phyloP scores from a whole-genome alignment of 2,888 invertebrate genomes.

The Amphiduros pacificus region DNA sequence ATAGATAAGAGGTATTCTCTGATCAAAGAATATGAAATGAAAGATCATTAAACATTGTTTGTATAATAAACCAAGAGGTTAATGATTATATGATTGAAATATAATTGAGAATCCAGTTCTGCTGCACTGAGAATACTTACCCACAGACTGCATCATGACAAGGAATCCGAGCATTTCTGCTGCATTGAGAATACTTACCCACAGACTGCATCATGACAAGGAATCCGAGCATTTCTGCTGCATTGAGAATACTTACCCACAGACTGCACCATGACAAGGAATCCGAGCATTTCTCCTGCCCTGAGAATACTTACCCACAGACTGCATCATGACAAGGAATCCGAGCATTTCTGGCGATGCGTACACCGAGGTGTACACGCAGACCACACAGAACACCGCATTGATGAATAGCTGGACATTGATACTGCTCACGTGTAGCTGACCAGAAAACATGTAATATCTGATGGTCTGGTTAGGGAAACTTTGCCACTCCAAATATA shows the following conservation, averaged over 20 bases:
- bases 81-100: too few relatives aligned
- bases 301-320: conserved; percentile 2
- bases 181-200: background rate
- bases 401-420: conserved; percentile 40
- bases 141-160: background rate
- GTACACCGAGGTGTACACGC: background rate
- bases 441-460: too few relatives aligned
- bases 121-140: too few relatives aligned
- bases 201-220: background rate
- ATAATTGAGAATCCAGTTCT: too few relatives aligned
- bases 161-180: conserved; percentile 1
- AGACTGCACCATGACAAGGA: conserved; percentile 1
- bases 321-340: conserved; percentile 1
- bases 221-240: background rate
- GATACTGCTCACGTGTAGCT: conserved; percentile 35
- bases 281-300: background rate
- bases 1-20: too few relatives aligned
- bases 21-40: too few relatives aligned
- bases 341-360: background rate
- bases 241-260: too few relatives aligned
- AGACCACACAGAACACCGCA: conserved; percentile 40
- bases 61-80: too few relatives aligned
- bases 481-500: too few relatives aligned
- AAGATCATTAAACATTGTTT: too few relatives aligned
- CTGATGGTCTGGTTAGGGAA: too few relatives aligned